phyloP scores from a whole-genome alignment of 1,140 invertebrate genomes.

The Oryctes rhinoceros region DNA sequence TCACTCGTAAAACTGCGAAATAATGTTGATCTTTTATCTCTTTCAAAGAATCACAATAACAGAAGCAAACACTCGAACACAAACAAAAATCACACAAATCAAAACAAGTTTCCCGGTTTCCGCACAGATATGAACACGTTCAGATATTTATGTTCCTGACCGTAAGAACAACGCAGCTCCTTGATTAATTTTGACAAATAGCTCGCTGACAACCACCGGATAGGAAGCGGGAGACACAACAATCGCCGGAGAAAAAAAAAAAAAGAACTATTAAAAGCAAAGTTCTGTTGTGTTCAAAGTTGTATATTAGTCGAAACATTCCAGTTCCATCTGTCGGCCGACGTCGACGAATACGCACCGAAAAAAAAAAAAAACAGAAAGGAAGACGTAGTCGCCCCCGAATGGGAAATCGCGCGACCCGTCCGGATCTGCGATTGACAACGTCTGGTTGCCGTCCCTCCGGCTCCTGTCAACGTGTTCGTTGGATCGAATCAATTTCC shows the following conservation, averaged over 20 bases:
- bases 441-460: background rate
- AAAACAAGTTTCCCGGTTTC: too few relatives aligned
- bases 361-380: background rate
- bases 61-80: too few relatives aligned
- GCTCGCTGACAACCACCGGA: background rate
- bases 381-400: too few relatives aligned
- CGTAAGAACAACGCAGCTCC: background rate
- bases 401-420: background rate
- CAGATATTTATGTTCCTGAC: too few relatives aligned
- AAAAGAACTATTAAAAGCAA: constrained; percentile 17
- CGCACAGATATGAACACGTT: too few relatives aligned
- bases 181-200: constrained; percentile 23
- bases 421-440: constrained; percentile 1
- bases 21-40: too few relatives aligned
- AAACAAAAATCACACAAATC: too few relatives aligned
- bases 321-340: constrained; percentile 16
- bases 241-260: background rate
- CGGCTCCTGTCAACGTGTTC: background rate
- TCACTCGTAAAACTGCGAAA: too few relatives aligned
- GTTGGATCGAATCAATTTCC: too few relatives aligned
- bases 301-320: constrained; percentile 22
- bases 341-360: background rate
- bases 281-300: constrained; percentile 17
- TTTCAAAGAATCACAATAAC: too few relatives aligned
- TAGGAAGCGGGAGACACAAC: background rate